Conservation (phyloP, 2,888 invertebrate species). For the Hirtodrosophila trivittata region DNA sequence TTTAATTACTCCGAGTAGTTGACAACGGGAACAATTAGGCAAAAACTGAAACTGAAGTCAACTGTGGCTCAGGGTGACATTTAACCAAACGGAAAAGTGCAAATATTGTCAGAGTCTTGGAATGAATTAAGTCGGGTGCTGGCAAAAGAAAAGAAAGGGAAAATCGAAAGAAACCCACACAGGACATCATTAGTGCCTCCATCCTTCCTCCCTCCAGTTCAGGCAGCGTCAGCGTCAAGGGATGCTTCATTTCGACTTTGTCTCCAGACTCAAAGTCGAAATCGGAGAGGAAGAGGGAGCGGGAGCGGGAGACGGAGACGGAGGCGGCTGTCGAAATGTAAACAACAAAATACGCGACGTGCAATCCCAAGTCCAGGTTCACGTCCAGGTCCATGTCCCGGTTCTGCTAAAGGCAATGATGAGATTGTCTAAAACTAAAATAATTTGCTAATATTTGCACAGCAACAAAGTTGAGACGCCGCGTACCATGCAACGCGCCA, state of each 20-base stretch:
- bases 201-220: background rate
- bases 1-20: conserved; percentile 80
- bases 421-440: conserved; percentile 73
- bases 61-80: conserved; percentile 51
- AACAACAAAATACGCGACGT: conserved; percentile 43
- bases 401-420: background rate
- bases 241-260: too few species aligned
- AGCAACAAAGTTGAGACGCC: conserved; percentile 59
- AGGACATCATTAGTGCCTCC: conserved; percentile 73
- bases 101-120: conserved; percentile 67
- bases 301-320: too few species aligned
- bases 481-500: conserved; percentile 43
- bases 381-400: background rate
- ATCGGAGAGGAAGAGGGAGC: too few species aligned
- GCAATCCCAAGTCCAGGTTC: background rate
- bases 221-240: too few species aligned
- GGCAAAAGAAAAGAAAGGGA: conserved; percentile 14
- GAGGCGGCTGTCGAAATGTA: conserved; percentile 50
- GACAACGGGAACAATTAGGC: conserved; percentile 71
- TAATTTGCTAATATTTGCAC: conserved; percentile 81
- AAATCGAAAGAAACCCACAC: conserved; percentile 65
- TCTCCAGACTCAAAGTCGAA: too few species aligned
- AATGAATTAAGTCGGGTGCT: too few species aligned
- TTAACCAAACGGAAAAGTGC: conserved; percentile 79
- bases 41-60: conserved; percentile 27